These are phyloP conservation scores for Tortrix viridana DNA, from an alignment of 2,888 invertebrate genomes.

Conservation along the genomic window DNA sequence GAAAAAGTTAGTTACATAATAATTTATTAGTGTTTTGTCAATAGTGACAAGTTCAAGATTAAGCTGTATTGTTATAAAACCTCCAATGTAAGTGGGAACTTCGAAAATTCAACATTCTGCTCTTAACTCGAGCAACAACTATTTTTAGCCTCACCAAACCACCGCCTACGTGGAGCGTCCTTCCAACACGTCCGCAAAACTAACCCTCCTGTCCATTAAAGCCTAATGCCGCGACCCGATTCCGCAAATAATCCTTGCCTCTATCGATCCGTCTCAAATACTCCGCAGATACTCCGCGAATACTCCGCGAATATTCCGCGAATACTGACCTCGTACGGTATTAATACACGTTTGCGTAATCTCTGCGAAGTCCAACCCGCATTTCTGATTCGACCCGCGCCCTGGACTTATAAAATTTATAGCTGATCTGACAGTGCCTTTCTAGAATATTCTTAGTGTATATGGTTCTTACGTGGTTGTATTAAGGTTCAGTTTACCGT, in stretches of 20 bases:
- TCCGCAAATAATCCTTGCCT: conserved; percentile 37
- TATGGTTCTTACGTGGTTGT: background rate
- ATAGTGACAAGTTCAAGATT: too few species aligned
- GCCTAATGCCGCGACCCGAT: conserved; percentile 35
- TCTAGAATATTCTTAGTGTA: conserved; percentile 2
- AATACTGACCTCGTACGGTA: conserved; percentile 38
- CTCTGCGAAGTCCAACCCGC: conserved; percentile 64
- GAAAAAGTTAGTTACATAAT: too few species aligned
- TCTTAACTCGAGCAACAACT: too few species aligned
- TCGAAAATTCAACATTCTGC: too few species aligned
- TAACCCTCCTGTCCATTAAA: conserved; percentile 21
- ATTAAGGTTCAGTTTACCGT: conserved; percentile 2
- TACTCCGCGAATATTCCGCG: conserved; percentile 4
- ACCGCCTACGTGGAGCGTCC: background rate
- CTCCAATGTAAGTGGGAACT: too few species aligned
- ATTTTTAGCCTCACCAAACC: background rate
- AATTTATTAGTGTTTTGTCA: too few species aligned
- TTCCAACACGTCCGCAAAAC: conserved; percentile 20
- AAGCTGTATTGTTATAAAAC: too few species aligned
- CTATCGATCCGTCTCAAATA: conserved; percentile 3
- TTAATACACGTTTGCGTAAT: conserved; percentile 70
- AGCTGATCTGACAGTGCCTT: conserved; percentile 77
- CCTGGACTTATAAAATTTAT: conserved; percentile 83
- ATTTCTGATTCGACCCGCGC: conserved; percentile 71
- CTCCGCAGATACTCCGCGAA: conserved; percentile 9